These are phyloP conservation scores for Gobionotothen gibberifrons DNA, from an alignment of 2,797 vertebrate species.

Conservation along the genomic window DNA sequence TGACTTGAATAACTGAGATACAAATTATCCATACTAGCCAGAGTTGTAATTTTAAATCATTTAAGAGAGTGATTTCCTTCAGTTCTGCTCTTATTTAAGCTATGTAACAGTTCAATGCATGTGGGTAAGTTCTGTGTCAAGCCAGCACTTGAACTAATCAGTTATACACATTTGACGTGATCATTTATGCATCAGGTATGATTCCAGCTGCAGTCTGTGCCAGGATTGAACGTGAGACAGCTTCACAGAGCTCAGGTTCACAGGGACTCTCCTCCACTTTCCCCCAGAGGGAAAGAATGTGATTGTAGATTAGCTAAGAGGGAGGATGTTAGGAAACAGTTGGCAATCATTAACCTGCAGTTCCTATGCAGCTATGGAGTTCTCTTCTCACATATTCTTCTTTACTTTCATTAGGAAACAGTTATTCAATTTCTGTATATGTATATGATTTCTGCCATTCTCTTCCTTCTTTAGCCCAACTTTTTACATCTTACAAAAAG, in stretches of 20 bases:
- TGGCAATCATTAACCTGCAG: constrained; percentile 74
- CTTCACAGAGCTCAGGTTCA: constrained; percentile 31
- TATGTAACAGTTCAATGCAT: too few relatives aligned
- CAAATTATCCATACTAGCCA: neutral
- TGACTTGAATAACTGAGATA: neutral
- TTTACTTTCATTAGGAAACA: neutral
- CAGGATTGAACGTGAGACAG: constrained; percentile 19
- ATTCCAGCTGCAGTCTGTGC: constrained; percentile 10
- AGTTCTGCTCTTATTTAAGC: neutral
- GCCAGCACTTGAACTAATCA: constrained; percentile 31
- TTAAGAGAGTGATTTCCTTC: neutral
- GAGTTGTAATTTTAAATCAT: neutral
- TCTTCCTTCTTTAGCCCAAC: neutral
- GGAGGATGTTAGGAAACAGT: constrained; percentile 51
- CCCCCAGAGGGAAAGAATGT: constrained; percentile 57
- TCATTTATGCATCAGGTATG: constrained; percentile 22
- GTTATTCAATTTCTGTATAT: neutral
- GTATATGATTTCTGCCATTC: neutral
- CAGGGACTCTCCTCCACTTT: constrained; percentile 46
- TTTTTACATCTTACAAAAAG: neutral
- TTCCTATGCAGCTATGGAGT: constrained; percentile 31
- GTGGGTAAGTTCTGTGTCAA: neutral
- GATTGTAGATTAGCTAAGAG: constrained; percentile 65
- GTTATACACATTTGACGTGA: neutral
- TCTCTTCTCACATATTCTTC: constrained; percentile 6